Evolutionary conservation across 2,888 invertebrate genomes (phyloP).

Genomic region (Cacoxenus indagator): DNA sequence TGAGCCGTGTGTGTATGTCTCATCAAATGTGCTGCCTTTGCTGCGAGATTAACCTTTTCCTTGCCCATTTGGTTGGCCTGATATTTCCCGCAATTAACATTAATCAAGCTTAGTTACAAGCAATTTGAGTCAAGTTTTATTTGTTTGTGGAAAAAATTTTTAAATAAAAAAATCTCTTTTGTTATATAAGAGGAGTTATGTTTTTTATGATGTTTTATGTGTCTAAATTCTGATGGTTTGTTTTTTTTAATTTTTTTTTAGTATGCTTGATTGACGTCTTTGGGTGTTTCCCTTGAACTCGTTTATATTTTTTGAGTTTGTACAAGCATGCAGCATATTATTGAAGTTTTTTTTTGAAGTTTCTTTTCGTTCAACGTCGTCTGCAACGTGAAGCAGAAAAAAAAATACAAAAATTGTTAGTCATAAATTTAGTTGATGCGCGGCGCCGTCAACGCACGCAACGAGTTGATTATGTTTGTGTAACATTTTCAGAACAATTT

Average conservation of each 20-base stretch:
- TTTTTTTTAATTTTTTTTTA: conserved; percentile 32
- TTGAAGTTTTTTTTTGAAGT: not conserved
- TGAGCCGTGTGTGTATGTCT: too few species aligned
- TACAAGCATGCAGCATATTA: not conserved
- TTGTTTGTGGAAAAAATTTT: not conserved
- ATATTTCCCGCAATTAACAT: conserved; percentile 51
- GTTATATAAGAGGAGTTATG: not conserved
- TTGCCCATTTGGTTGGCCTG: conserved; percentile 10
- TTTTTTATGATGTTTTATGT: not conserved
- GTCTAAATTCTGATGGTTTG: not conserved
- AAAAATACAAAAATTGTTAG: not conserved
- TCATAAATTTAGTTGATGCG: not conserved
- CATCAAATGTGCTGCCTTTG: not conserved
- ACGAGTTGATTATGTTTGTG: not conserved
- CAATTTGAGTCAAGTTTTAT: not conserved
- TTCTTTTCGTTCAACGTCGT: not conserved
- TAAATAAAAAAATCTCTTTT: not conserved
- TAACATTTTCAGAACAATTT: not conserved
- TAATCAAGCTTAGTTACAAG: conserved; percentile 49
- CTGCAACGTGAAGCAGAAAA: not conserved
- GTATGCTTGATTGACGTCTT: conserved; percentile 45
- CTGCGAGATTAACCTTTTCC: conserved; percentile 19
- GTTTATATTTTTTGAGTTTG: conserved; percentile 35
- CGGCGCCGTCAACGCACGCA: not conserved
- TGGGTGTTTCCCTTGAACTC: conserved; percentile 53